These are phyloP conservation scores for Mimas tiliae DNA, from an alignment of 2,888 invertebrate genomes.

Conservation along the genomic window DNA sequence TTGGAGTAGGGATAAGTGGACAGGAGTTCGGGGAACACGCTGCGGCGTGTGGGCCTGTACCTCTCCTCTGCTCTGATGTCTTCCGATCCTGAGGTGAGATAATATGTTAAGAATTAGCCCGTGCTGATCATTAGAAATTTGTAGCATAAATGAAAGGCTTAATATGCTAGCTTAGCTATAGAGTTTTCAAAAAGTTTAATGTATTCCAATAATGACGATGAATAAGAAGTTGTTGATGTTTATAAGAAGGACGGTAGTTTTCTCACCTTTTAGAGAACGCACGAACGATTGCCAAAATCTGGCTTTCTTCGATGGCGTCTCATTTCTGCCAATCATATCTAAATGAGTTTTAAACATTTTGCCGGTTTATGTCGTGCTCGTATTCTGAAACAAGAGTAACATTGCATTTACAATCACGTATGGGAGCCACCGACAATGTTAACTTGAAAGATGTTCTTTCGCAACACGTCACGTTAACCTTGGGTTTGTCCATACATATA, in stretches of 20 bases:
- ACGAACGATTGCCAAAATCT: conserved; percentile 97
- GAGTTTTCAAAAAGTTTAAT: not conserved
- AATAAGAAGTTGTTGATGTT: too few species aligned
- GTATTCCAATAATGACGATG: not conserved
- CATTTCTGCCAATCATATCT: conserved; percentile 97
- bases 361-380: conserved; percentile 90
- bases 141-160: not conserved
- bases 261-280: conserved; percentile 94
- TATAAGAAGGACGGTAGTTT: not conserved
- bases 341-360: conserved; percentile 96
- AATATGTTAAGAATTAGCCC: not conserved
- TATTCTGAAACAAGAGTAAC: conserved; percentile 85
- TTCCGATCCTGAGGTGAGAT: conserved; percentile 90
- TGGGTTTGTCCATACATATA: conserved; percentile 50
- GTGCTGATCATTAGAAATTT: not conserved
- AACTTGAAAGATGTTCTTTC: conserved; percentile 26
- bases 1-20: conserved; percentile 91
- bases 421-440: conserved; percentile 21
- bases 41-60: conserved; percentile 88
- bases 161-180: not conserved
- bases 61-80: conserved; percentile 95
- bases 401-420: conserved; percentile 25
- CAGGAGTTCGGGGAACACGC: conserved; percentile 90
- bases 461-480: conserved; percentile 55
- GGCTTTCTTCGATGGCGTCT: conserved; percentile 95